phyloP scores from a whole-genome alignment of 2,797 vertebrate genomes.

The Aviceda cuculoides region DNA sequence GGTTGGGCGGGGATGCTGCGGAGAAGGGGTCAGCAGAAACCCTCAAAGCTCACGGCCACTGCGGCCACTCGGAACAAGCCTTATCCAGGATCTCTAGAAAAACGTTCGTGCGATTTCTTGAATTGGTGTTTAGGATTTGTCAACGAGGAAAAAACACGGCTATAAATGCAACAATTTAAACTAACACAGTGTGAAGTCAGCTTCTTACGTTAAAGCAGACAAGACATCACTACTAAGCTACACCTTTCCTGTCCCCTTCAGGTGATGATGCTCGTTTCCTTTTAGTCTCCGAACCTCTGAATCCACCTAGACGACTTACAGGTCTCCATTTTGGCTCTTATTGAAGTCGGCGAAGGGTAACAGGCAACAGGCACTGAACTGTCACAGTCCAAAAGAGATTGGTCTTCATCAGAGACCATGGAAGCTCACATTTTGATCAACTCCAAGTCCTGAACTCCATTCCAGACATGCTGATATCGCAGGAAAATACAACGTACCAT shows the following conservation, averaged over 20 bases:
- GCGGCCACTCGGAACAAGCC: not conserved
- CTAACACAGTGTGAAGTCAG: not conserved
- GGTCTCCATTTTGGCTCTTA: not conserved
- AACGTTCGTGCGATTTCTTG: not conserved
- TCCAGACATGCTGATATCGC: not conserved
- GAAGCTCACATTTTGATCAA: not conserved
- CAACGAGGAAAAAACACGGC: not conserved
- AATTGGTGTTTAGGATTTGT: not conserved
- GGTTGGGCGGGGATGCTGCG: rapidly evolving
- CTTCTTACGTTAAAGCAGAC: not conserved
- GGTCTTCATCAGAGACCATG: not conserved
- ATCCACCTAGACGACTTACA: not conserved
- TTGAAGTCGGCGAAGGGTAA: not conserved
- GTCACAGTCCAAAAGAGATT: not conserved
- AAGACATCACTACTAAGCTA: not conserved
- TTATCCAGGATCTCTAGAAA: not conserved
- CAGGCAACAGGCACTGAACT: slow-evolving; percentile 34
- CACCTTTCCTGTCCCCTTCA: not conserved
- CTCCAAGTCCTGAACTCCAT: not conserved
- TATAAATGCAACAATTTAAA: not conserved
- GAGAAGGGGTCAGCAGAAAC: not conserved
- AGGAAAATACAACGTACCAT: not conserved
- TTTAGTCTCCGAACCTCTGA: not conserved
- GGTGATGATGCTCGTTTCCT: not conserved
- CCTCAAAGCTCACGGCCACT: not conserved